Evolutionary conservation across 2,888 invertebrate genomes (phyloP).

Genomic region (Chouioia cunea): DNA sequence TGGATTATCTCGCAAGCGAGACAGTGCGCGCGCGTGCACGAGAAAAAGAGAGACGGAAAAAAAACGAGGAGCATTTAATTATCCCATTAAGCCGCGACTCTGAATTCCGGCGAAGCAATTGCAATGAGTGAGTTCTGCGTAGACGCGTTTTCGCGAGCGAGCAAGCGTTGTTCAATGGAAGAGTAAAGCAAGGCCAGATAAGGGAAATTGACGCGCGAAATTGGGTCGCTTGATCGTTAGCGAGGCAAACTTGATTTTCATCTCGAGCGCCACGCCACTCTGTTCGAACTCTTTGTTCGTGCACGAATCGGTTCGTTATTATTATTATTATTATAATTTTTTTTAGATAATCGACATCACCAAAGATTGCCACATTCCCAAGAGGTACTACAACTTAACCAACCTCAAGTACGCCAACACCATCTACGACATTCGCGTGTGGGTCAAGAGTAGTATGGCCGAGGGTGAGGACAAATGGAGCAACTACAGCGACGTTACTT

Average conservation of each 20-base stretch:
- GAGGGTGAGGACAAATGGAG: slow-evolving; percentile 79
- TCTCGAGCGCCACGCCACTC: not conserved
- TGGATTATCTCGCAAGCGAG: slow-evolving; percentile 5
- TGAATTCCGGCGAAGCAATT: not conserved
- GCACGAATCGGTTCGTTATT: slow-evolving; percentile 25
- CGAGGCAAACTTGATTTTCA: slow-evolving; percentile 36
- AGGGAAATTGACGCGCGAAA: slow-evolving; percentile 43
- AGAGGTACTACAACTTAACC: slow-evolving; percentile 68
- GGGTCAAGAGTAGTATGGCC: slow-evolving; percentile 72
- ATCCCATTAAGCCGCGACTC: slow-evolving; percentile 2
- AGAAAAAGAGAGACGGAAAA: not conserved
- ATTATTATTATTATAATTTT: too few relatives aligned
- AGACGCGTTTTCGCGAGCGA: not conserved
- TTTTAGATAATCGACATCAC: slow-evolving; percentile 62
- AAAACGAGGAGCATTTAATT: not conserved
- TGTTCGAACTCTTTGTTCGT: not conserved
- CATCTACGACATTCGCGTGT: slow-evolving; percentile 80
- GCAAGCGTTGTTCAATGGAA: not conserved
- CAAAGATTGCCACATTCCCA: slow-evolving; percentile 59
- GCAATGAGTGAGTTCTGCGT: too few relatives aligned
- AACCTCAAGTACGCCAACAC: slow-evolving; percentile 76
- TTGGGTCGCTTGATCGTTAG: slow-evolving; percentile 20
- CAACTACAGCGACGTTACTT: slow-evolving; percentile 72
- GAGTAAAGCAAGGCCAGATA: slow-evolving; percentile 28
- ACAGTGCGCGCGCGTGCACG: not conserved